Evolutionary conservation across 2,113 vertebrate genomes (phyloP).

Genomic region (Lasiurus borealis): DNA sequence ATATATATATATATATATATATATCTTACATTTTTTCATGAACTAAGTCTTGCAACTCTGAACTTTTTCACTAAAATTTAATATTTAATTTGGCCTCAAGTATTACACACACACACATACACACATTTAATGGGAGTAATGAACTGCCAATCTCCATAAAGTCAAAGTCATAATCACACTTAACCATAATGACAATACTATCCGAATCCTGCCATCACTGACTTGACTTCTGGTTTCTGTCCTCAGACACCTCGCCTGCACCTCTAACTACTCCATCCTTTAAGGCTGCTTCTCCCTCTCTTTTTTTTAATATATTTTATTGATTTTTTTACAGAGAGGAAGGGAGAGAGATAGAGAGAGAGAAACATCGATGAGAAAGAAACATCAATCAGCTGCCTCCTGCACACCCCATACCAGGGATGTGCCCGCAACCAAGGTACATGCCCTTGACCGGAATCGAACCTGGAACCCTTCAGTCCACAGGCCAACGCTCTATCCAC

Average conservation of each 20-base stretch:
- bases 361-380: no score
- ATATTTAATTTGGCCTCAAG: neutral
- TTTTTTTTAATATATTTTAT: no score
- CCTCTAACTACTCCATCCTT: neutral
- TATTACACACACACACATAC: neutral
- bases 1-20: no score
- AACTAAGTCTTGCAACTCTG: neutral
- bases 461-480: no score
- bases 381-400: no score
- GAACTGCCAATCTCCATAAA: neutral
- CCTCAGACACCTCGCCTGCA: neutral
- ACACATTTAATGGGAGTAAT: neutral
- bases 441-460: no score
- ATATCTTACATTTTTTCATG: neutral
- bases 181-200: neutral
- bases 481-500: no score
- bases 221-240: neutral
- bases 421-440: no score
- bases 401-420: no score
- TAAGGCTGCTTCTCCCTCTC: no score
- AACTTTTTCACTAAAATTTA: neutral
- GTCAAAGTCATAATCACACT: neutral
- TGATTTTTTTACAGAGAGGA: no score
- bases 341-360: no score
- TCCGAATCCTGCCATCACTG: slow-evolving; percentile 2